Percentiles rank a stretch among this genome's conserved stretches.
Evolutionary conservation across 2,797 vertebrate species (phyloP).

Genomic region (Hypotaenidia okinawae): DNA sequence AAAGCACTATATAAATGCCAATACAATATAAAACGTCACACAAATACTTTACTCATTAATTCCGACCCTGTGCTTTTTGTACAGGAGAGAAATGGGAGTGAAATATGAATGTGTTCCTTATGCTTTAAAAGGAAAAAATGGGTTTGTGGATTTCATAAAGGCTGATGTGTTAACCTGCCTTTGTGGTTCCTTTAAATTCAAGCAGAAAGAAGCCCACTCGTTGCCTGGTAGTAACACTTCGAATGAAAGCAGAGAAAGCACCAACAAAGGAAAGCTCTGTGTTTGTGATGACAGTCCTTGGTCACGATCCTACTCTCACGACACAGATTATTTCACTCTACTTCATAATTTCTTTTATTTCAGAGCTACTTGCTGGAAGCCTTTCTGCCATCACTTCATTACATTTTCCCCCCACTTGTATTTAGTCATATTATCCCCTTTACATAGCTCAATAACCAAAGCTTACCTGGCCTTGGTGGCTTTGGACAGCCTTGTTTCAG

Average conservation of each 20-base stretch:
- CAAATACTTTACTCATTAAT: constrained; percentile 67
- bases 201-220: background rate
- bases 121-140: constrained; percentile 38
- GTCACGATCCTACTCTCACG: background rate
- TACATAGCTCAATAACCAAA: background rate
- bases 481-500: background rate
- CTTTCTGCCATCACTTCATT: background rate
- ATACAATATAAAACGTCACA: constrained; percentile 67
- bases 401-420: background rate
- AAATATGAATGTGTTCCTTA: constrained; percentile 52
- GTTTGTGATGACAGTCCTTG: background rate
- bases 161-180: constrained; percentile 22
- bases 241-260: background rate
- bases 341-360: background rate
- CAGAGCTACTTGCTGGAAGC: background rate
- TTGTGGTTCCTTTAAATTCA: background rate
- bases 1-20: constrained; percentile 68
- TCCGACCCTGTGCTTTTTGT: constrained; percentile 39
- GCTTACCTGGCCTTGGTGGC: background rate
- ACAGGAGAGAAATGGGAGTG: constrained; percentile 32
- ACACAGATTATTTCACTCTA: background rate
- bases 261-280: background rate
- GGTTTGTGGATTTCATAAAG: constrained; percentile 43
- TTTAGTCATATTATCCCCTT: background rate
- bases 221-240: background rate